phyloP scores from a whole-genome alignment of 1,140 invertebrate species.

The Anastatus disparis region DNA sequence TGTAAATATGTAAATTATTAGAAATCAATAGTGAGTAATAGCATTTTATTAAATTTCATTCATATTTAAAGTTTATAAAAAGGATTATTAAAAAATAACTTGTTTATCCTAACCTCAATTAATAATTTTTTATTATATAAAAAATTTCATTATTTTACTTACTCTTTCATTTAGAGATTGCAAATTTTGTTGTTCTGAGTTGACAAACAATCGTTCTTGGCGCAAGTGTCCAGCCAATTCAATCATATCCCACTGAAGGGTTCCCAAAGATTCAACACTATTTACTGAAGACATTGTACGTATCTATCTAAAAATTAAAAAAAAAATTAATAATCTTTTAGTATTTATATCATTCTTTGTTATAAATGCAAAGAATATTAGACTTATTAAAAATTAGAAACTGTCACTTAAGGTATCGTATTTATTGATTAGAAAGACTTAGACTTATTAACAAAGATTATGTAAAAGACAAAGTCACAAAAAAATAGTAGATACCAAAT shows the following conservation, averaged over 20 bases:
- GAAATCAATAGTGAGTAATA: too few species aligned
- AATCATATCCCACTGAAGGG: slow-evolving; percentile 71
- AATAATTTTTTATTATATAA: slow-evolving; percentile 9
- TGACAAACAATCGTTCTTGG: slow-evolving; percentile 79
- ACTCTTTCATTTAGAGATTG: slow-evolving; percentile 80
- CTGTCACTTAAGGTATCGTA: too few species aligned
- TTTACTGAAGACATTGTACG: slow-evolving; percentile 62
- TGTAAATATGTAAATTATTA: too few species aligned
- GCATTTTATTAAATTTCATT: too few species aligned
- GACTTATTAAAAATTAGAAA: not conserved
- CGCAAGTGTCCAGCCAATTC: slow-evolving; percentile 77
- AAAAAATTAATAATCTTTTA: slow-evolving; percentile 1
- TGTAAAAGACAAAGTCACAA: too few species aligned
- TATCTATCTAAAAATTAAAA: slow-evolving; percentile 43
- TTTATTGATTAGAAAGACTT: too few species aligned
- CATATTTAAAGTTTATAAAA: too few species aligned
- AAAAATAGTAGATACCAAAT: too few species aligned
- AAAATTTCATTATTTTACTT: slow-evolving; percentile 35
- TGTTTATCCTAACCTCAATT: not conserved
- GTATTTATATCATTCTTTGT: not conserved
- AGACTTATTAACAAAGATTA: too few species aligned
- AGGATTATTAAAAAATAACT: not conserved
- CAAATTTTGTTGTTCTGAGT: slow-evolving; percentile 77
- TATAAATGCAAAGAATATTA: not conserved
- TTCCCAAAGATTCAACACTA: slow-evolving; percentile 59